Evolutionary conservation across 2,113 vertebrate genomes (phyloP).

Genomic region (Caretta caretta): DNA sequence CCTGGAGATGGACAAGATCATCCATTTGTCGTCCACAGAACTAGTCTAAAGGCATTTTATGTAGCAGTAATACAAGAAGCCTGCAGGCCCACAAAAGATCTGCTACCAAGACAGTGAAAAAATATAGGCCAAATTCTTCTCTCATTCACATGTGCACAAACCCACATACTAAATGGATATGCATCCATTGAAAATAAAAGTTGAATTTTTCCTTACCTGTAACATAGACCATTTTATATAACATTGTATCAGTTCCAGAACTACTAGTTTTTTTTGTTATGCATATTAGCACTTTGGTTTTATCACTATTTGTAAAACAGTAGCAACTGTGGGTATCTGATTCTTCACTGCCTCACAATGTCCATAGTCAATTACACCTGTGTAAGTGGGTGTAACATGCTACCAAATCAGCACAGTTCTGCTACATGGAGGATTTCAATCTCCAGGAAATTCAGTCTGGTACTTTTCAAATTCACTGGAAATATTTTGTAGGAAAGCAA

Average conservation of each 20-base stretch:
- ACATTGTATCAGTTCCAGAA: not conserved
- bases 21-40: not conserved
- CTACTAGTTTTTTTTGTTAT: not conserved
- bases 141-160: not conserved
- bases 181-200: not conserved
- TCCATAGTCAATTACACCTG: accelerated
- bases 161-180: accelerated
- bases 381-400: not conserved
- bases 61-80: not conserved
- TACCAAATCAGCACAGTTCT: accelerated
- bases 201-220: not conserved
- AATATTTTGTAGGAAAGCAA: not conserved
- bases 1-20: not conserved
- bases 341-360: accelerated
- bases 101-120: not conserved
- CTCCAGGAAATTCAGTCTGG: not conserved
- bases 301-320: not conserved
- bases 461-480: not conserved
- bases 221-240: not conserved
- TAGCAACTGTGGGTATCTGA: not conserved
- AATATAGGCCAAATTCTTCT: not conserved
- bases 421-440: not conserved
- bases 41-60: not conserved
- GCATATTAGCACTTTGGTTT: not conserved
- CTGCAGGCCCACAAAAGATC: not conserved